Evolutionary conservation across 2,888 invertebrate species (phyloP), one percentile per base, ranked within the genome.

Genomic region (Cephus rjabovi): DNA sequence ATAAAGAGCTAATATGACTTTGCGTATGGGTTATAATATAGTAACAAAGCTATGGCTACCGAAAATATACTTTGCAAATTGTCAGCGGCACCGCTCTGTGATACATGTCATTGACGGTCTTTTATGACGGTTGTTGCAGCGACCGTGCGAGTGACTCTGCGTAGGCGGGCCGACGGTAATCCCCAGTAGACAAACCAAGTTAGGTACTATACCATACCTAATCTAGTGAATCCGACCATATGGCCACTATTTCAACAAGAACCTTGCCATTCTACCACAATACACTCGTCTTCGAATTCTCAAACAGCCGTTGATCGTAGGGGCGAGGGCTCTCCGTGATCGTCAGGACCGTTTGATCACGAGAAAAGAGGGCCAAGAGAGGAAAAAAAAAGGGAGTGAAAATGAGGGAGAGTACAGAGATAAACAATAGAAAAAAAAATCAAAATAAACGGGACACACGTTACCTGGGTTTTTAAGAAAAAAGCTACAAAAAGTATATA

Each of bases 131-230:
- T 94, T 95, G 95, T 96, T 96, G 95, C 96, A 96, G 96, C 96
- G 95, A 95, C 96, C 95, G 96, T 96, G 95, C 95, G 96, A 94
- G 95, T 96, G 94, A 96, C 96, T 95, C 95, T 96, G 95, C 96
- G 96, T 96, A 96, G 96, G 95, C 95, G 96, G 94, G 90, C 90
- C 83, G 91, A 91, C 89, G 90, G 87, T 90, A 91, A 91, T 87
- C 88, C 91, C 88, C 90, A 90, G 86, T 91, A 91, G 87, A 87
- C 87, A 90, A 89, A 88, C 81, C 88, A 90, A 90, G 87, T 90
- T 91, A 90, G 90, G 89, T 90, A 90, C 90, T 85, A 89, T 81
- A 86, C 81, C 82, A 85, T 86, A 86, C 87, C 86, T 86, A 86
- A 87, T 87, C 83, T 78, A 78, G 81, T 79, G 81, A 82, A 81